Conservation (phyloP, 2,888 invertebrate genomes). For the Habroteleia sp. region DNA sequence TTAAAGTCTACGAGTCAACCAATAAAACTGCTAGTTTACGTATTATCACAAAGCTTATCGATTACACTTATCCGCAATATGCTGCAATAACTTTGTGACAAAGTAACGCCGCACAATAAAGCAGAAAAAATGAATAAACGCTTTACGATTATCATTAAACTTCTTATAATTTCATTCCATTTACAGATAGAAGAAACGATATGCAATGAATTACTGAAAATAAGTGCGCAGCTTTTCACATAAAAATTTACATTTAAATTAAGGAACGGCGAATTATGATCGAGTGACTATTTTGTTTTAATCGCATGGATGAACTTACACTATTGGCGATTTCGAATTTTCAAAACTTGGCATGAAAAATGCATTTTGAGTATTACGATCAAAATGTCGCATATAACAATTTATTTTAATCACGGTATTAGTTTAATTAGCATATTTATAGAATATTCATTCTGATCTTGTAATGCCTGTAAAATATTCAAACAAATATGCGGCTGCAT, state of each 20-base stretch:
- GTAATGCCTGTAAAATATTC: too few relatives aligned
- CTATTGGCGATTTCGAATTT: too few relatives aligned
- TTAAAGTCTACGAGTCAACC: constrained; percentile 17
- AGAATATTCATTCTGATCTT: too few relatives aligned
- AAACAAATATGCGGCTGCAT: constrained; percentile 15
- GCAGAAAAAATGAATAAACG: constrained; percentile 40
- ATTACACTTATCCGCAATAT: constrained; percentile 41
- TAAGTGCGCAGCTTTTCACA: constrained; percentile 19
- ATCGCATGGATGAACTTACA: constrained; percentile 20
- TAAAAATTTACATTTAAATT: constrained; percentile 59
- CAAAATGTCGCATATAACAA: too few relatives aligned
- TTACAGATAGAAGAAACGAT: constrained; percentile 34
- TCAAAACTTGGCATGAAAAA: too few relatives aligned
- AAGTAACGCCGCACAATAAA: constrained; percentile 28
- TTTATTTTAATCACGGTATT: too few relatives aligned
- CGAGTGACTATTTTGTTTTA: constrained; percentile 27
- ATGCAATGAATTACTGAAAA: constrained; percentile 48
- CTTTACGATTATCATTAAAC: constrained; percentile 50
- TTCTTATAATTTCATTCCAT: constrained; percentile 54
- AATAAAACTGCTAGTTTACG: constrained; percentile 41
- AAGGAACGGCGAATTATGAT: constrained; percentile 40
- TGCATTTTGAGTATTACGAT: neutral
- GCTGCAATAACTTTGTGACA: constrained; percentile 44
- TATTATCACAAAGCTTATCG: constrained; percentile 34
- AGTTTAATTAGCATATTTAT: neutral